Percentiles rank a stretch among this genome's conserved stretches.
Conservation (phyloP, 2,888 invertebrate genomes). For the Loripinus fragilis region DNA sequence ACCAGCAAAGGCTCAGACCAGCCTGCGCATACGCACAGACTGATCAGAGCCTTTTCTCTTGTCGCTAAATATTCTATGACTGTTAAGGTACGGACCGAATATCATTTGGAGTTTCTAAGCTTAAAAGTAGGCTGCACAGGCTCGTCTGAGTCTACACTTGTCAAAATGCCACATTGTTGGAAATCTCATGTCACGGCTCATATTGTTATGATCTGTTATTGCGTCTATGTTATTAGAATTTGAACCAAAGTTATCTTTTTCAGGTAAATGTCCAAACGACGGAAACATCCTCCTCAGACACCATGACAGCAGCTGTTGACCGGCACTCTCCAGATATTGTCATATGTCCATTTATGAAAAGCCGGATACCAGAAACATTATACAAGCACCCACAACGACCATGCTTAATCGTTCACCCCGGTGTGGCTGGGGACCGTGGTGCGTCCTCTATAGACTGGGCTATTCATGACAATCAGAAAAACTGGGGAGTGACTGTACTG, state of each 20-base stretch:
- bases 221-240: no score
- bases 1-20: no score
- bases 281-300: neutral
- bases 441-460: conserved; percentile 45
- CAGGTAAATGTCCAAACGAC: conserved; percentile 22
- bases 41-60: no score
- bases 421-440: conserved; percentile 47
- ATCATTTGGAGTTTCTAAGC: neutral
- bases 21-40: no score
- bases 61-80: no score
- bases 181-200: neutral
- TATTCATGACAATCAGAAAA: conserved; percentile 8
- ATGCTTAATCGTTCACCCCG: conserved; percentile 50
- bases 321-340: conserved; percentile 34
- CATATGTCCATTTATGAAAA: conserved; percentile 45
- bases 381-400: conserved; percentile 19
- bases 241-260: neutral
- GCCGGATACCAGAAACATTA: conserved; percentile 32
- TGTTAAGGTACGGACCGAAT: no score
- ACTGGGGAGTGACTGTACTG: conserved; percentile 41
- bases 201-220: no score
- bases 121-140: neutral
- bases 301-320: conserved; percentile 21
- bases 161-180: neutral
- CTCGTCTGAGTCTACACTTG: neutral